Evolutionary conservation across 2,888 invertebrate genomes (phyloP), one percentile per base, ranked within the genome.

Genomic region (Meiosimyza decipiens): DNA sequence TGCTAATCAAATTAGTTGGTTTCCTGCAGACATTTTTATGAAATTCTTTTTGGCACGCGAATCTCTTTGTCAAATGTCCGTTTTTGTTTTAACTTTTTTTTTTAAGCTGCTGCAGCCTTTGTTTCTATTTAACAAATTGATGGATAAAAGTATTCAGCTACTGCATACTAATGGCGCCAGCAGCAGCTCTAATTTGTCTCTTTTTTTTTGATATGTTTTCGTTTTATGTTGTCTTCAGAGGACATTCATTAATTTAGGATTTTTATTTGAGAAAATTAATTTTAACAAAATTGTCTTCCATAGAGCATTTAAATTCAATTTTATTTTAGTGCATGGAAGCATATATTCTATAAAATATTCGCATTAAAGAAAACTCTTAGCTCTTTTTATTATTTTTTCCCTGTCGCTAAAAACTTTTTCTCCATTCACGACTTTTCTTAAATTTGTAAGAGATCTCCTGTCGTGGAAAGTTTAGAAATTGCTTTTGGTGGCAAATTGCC

Each of bases 1-100:
- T 71, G 77, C 81, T 82, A 81, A 82, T 82, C 82, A 82, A 82
- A 83, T 82, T 83, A 83, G 79, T 78, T 72, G 75, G 70, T 71
- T 78, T 68, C 63, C 77, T 76, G 76, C 71, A 55, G 77, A 47
- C 52, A 65, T 75, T 79, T 79, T 78, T 76, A 77, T 40, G 28
- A 62, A 40, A 40, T 33, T n/a, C 62, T 15, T 40, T 57, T 62
- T 33, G 28, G 33, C 22, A 80, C 79, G 74, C 76, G 63, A 15
- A 12, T n/a, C 15, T 16, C 33, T 67, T 50, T 28, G 70, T 65
- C 64, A 51, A 33, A 50, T 57, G 16, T 52, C 16, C 47, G 16
- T 22, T 62, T 15, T 13, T 52, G 22, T 51, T 16, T 22, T 51
- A 47, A 47, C 49, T 55, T n/a, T 18, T 18, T 49, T 60, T 33